A percentile compares a stretch with the other conserved stretches of the same genome.
phyloP scores from a whole-genome alignment of 2,113 vertebrate species.

The Cyanoliseus patagonus region DNA sequence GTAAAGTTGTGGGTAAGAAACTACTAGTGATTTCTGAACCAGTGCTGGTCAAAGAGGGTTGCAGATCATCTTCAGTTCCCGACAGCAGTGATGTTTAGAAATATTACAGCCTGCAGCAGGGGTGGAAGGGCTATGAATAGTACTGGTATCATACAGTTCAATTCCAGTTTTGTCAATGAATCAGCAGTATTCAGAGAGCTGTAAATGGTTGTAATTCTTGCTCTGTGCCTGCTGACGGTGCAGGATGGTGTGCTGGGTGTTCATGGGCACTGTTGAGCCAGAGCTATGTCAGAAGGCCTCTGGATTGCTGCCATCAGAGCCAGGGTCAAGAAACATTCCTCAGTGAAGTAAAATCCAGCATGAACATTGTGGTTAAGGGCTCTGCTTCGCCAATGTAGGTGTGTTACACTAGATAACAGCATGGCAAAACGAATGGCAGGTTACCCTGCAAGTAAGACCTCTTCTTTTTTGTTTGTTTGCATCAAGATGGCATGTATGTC shows the following conservation, averaged over 20 bases:
- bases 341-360: not conserved
- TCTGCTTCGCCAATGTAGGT: not conserved
- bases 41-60: not conserved
- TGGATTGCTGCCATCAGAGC: not conserved
- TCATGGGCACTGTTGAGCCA: not conserved
- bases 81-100: not conserved
- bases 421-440: fast-evolving
- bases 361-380: not conserved
- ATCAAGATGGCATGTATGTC: not conserved
- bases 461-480: not conserved
- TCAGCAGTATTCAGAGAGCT: not conserved
- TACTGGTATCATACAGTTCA: not conserved
- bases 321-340: not conserved
- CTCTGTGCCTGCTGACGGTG: not conserved
- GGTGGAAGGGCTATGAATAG: not conserved
- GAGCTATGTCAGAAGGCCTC: not conserved
- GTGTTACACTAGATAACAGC: not conserved
- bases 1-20: not conserved
- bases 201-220: not conserved
- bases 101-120: not conserved
- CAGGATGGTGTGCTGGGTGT: not conserved
- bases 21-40: not conserved
- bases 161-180: slow-evolving; percentile 1
- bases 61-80: not conserved
- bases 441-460: not conserved